Percentiles rank a stretch among this genome's conserved stretches.
These are phyloP conservation scores for Mobula birostris DNA, from an alignment of 2,113 vertebrate genomes.

Conservation along the genomic window DNA sequence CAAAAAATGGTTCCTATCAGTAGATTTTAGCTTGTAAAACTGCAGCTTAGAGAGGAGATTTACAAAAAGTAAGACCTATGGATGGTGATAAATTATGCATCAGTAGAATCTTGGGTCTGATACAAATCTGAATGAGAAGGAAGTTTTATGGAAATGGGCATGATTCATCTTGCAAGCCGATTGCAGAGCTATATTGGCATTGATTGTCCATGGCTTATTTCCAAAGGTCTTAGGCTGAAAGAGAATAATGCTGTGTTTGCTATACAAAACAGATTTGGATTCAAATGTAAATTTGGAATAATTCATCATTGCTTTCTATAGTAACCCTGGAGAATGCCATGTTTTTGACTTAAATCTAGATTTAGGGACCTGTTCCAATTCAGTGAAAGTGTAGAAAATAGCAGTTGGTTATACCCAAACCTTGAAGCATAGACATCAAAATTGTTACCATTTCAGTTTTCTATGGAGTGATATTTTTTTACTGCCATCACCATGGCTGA, in stretches of 20 bases:
- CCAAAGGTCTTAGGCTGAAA: background rate
- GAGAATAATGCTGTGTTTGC: background rate
- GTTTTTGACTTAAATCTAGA: background rate
- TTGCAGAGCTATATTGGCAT: conserved; percentile 20
- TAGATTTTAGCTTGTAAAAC: background rate
- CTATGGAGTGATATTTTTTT: background rate
- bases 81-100: conserved; percentile 19
- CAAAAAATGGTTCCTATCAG: background rate
- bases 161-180: background rate
- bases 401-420: background rate
- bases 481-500: background rate
- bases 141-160: conserved; percentile 21
- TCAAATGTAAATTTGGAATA: background rate
- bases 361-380: background rate
- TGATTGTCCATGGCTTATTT: conserved; percentile 8
- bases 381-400: background rate
- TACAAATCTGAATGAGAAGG: conserved; percentile 26
- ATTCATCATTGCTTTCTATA: background rate
- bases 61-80: background rate
- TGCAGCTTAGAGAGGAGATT: background rate
- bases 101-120: conserved; percentile 3
- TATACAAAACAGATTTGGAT: conserved; percentile 11
- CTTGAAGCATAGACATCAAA: background rate
- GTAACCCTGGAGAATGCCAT: background rate
- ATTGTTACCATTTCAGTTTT: background rate